Evolutionary conservation across 2,888 invertebrate genomes (phyloP), one percentile per base, ranked within the genome.

Genomic region (Digitonthophagus gazella): DNA sequence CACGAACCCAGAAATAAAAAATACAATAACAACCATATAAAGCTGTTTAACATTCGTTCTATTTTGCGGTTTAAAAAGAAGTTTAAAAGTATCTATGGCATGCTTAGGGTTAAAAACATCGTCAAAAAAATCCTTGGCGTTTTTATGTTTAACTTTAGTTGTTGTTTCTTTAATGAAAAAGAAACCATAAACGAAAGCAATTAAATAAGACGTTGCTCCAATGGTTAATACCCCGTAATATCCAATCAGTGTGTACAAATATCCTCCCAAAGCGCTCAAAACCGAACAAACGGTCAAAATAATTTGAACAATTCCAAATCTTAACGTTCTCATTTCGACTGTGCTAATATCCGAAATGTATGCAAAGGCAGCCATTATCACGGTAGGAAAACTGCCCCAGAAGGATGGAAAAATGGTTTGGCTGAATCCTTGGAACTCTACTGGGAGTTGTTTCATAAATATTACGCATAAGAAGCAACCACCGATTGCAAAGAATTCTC

Each of bases 301-400:
- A 20, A 81, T 81, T 72, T 82, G 82, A 11, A 88, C 84, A n/a
- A 88, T 76, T 11, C 89, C 90, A 61, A 89, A 84, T 75, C 89
- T 82, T 64, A 89, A 84, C 0, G 89, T 90, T 19, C 89, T 83
- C 72, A 86, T 84, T 74, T 88, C 87, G 16, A 86, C 68, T 0
- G 86, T 83, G 56, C 89, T 83, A 1, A 82, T 79, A 73, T 83
- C 83, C 2, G 83, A 82, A 16, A 83, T 79, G 69, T 83, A 83
- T 1, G 83, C 77, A 69, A 80, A 83, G 11, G 78, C 74, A 8
- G 82, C 82, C 81, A 83, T 82, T 2, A 80, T 76, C 15, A 83
- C 70, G 77, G 82, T 80, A 0, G 88, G 84, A 70, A 84, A 81
- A 16, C 89, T 88, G 20, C 90, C 89, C 18, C 86, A 85, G 22